Evolutionary conservation across 2,797 vertebrate species (phyloP), one percentile per base, ranked within the genome.

Genomic region (Phalloptychus januarius): DNA sequence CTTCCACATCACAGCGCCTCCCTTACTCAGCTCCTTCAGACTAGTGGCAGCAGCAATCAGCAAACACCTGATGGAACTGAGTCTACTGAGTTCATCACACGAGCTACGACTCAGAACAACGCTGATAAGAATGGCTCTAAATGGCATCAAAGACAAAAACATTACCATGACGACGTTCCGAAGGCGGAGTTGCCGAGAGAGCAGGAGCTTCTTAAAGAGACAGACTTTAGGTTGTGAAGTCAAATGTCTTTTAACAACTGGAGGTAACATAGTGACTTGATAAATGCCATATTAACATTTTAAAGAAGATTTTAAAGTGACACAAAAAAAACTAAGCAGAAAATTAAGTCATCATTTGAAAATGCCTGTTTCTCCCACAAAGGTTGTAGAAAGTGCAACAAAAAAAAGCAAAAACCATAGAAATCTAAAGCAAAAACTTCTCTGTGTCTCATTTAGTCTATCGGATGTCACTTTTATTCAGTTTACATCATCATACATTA

Each of bases 381-480:
- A 15, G n/a, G 28, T 33, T 31, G 13, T 61, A 33, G 31, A 25
- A 61, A 16, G 15, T 33, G 58, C 2, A 33, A 61, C 8, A 63
- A 23, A 38, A 20, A 20, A 38, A 11, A 23, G 36, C 20, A 67
- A 25, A 42, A 42, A 42, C 11, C 11, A 38, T 1, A 42, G 1
- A 42, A 44, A 44, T 42, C 23, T 12, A 28, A 44, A 28, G 23
- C 1, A 12, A 25, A 44, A 23, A 70, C 2, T n/a, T 69, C 38
- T 12, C 13, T 44, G n/a, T 7, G 71, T 78, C 38, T 77, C 42
- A 23, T 90, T 90, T 81, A 81, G 67, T 78, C 81, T 76, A 87
- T 91, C 82, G 88, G 86, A 88, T 91, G 71, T 89, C 87, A 76
- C 38, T 85, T 75, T 90, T 86, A 86, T 79, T 88, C 4, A 11